phyloP scores from a whole-genome alignment of 2,113 vertebrate species.

The Microtus richardsoni region DNA sequence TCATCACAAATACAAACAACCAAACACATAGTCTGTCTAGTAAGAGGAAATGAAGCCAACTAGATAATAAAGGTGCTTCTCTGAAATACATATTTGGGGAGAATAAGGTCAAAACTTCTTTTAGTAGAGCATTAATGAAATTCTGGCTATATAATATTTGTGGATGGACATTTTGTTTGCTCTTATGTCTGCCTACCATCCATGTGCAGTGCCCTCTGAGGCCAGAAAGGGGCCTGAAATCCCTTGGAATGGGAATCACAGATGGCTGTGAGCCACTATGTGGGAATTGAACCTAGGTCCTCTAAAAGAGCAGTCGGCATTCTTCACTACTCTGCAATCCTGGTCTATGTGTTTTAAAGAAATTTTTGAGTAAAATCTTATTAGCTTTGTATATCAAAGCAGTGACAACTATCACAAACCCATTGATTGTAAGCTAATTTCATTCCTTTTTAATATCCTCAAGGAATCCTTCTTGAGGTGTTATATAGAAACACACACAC shows the following conservation, averaged over 20 bases:
- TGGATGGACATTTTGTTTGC: neutral
- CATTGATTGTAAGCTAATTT: neutral
- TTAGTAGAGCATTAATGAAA: neutral
- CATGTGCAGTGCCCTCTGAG: neutral
- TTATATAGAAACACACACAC: neutral
- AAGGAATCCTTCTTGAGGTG: neutral
- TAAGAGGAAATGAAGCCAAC: neutral
- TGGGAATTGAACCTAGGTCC: neutral
- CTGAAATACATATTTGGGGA: neutral
- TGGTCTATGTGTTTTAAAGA: neutral
- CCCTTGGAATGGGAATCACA: neutral
- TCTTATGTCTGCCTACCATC: neutral
- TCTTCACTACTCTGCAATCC: neutral
- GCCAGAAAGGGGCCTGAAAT: neutral
- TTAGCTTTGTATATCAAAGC: constrained; percentile 4
- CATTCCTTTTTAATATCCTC: neutral
- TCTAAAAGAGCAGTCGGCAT: neutral
- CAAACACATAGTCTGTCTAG: neutral
- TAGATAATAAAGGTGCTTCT: neutral
- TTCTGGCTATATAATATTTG: neutral
- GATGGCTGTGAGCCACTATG: neutral
- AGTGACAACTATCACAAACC: neutral
- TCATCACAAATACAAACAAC: neutral
- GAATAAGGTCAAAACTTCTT: neutral
- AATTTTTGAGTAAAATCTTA: constrained; percentile 3